A percentile compares a stretch with the other conserved stretches of the same genome.
These are phyloP conservation scores for Pungitius pungitius DNA, from an alignment of 2,113 vertebrate genomes.

Conservation along the genomic window DNA sequence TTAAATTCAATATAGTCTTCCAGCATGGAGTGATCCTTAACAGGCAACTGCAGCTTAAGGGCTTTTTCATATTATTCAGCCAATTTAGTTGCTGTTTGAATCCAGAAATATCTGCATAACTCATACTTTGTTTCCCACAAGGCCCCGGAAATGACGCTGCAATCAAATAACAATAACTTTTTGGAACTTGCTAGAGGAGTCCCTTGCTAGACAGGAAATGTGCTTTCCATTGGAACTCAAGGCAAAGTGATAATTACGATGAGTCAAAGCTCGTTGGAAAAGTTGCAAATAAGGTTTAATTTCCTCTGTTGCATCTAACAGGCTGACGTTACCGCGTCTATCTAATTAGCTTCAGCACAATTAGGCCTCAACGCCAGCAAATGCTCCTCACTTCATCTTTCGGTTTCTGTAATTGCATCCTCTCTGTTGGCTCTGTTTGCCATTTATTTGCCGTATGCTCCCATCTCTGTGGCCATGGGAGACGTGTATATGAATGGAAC, in stretches of 20 bases:
- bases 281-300: slow-evolving; percentile 29
- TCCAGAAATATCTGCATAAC: not conserved
- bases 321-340: not conserved
- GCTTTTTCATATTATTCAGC: not conserved
- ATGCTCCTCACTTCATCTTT: slow-evolving; percentile 1
- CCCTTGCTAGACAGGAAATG: slow-evolving; percentile 22
- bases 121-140: not conserved
- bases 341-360: slow-evolving; percentile 49
- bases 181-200: slow-evolving; percentile 3
- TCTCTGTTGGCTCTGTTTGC: slow-evolving; percentile 1
- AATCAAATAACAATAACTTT: slow-evolving; percentile 36
- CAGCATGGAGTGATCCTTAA: not conserved
- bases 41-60: not conserved
- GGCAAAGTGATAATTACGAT: slow-evolving; percentile 36
- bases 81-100: not conserved
- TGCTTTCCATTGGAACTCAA: slow-evolving; percentile 30
- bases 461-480: slow-evolving; percentile 38
- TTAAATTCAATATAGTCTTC: not conserved
- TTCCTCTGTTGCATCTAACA: slow-evolving; percentile 30
- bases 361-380: slow-evolving; percentile 4
- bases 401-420: slow-evolving; percentile 35
- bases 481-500: slow-evolving; percentile 32
- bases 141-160: not conserved
- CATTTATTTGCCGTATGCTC: slow-evolving; percentile 22
- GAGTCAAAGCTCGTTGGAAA: slow-evolving; percentile 19